phyloP scores from a whole-genome alignment of 2,888 invertebrate species.

The Neria commutata region DNA sequence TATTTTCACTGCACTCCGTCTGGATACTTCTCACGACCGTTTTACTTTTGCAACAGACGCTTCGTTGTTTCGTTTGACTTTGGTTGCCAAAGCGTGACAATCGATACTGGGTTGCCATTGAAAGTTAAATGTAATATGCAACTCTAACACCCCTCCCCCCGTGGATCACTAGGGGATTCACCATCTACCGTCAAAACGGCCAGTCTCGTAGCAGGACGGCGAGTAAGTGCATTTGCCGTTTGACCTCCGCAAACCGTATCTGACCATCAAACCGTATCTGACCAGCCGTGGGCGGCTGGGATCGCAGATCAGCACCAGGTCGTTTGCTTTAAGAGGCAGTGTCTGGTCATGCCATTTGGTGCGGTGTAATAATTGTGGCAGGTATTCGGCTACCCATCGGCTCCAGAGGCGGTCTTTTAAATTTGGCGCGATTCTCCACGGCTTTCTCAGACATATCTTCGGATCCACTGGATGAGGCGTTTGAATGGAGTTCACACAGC shows the following conservation, averaged over 20 bases:
- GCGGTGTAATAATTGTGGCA: slow-evolving; percentile 16
- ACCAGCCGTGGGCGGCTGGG: slow-evolving; percentile 24
- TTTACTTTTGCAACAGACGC: too few species aligned
- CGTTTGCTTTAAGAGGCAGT: slow-evolving; percentile 1
- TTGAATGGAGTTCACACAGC: slow-evolving; percentile 13
- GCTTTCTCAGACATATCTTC: slow-evolving; percentile 14
- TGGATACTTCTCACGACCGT: too few species aligned
- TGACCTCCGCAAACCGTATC: slow-evolving; percentile 4
- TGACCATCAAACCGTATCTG: slow-evolving; percentile 31
- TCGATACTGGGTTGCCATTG: too few species aligned
- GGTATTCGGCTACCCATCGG: slow-evolving; percentile 19
- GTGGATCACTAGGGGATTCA: slow-evolving; percentile 5
- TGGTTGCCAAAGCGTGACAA: too few species aligned
- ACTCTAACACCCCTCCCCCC: too few species aligned
- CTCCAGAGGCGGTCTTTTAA: slow-evolving; percentile 23
- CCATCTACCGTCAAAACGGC: slow-evolving; percentile 40
- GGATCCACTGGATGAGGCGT: slow-evolving; percentile 16
- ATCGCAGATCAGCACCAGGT: slow-evolving; percentile 28
- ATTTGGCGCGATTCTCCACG: slow-evolving; percentile 25
- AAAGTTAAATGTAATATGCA: too few species aligned
- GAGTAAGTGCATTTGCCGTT: slow-evolving; percentile 17
- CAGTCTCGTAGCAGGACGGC: slow-evolving; percentile 29
- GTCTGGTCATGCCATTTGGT: slow-evolving; percentile 14
- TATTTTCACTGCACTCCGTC: too few species aligned
- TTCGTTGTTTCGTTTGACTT: too few species aligned